These are phyloP conservation scores for Falcunculus frontatus DNA, from an alignment of 2,113 vertebrate species.

Conservation along the genomic window DNA sequence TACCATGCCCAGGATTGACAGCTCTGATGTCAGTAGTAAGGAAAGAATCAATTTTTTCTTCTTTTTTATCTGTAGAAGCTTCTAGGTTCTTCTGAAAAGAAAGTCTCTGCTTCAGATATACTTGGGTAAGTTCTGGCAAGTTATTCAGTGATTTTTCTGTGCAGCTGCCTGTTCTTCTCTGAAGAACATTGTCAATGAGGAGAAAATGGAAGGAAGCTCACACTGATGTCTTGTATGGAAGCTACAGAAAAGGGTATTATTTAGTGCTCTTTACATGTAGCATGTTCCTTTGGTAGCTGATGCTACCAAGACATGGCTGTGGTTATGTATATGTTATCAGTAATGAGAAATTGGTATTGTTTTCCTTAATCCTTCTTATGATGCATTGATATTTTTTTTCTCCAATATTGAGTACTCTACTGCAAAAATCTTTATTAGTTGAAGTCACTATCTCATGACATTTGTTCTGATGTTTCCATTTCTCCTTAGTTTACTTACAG, in stretches of 20 bases:
- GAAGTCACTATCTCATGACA: neutral
- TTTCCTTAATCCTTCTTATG: neutral
- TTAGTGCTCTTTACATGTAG: neutral
- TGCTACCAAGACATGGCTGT: neutral
- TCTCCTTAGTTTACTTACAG: neutral
- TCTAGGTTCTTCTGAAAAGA: neutral
- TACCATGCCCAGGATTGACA: neutral
- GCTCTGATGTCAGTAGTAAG: neutral
- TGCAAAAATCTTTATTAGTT: neutral
- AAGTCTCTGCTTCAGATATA: neutral
- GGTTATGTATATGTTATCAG: neutral
- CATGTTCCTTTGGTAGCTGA: neutral
- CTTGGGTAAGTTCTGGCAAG: neutral
- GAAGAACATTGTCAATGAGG: neutral
- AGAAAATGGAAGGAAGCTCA: neutral
- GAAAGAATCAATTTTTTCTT: neutral
- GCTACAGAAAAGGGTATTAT: neutral
- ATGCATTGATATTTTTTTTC: neutral
- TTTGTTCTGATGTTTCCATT: neutral
- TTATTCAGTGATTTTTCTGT: neutral
- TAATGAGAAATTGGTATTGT: neutral
- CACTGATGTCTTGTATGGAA: neutral
- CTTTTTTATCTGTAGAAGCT: neutral
- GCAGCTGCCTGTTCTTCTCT: neutral
- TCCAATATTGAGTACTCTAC: neutral